These are phyloP conservation scores for Asobara japonica DNA, from an alignment of 1,140 invertebrate genomes.

Conservation along the genomic window DNA sequence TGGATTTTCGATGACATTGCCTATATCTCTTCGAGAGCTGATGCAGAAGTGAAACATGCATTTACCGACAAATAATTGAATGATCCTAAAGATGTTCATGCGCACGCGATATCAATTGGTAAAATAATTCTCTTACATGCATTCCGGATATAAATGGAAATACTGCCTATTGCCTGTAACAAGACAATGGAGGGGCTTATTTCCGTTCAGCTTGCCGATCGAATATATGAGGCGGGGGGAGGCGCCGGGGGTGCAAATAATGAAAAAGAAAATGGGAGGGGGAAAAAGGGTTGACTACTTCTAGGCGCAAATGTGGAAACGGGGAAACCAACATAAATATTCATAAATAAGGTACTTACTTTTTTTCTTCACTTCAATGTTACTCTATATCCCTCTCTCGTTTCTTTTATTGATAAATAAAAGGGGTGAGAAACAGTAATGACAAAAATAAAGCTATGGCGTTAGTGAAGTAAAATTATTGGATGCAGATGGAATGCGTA, in stretches of 20 bases:
- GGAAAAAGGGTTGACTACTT: slow-evolving; percentile 22
- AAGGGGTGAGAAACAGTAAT: not conserved
- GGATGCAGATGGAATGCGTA: too few species aligned
- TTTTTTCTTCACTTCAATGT: slow-evolving; percentile 12
- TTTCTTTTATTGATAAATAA: slow-evolving; percentile 17
- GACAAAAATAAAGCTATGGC: too few species aligned
- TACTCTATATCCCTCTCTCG: not conserved
- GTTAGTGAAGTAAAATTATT: too few species aligned
- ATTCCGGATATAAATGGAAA: not conserved
- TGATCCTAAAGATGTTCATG: not conserved
- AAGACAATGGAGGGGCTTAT: slow-evolving; percentile 19
- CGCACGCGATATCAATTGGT: slow-evolving; percentile 29
- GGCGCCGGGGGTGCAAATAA: not conserved
- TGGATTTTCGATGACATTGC: not conserved
- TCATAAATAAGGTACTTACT: slow-evolving; percentile 51
- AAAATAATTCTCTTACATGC: slow-evolving; percentile 6
- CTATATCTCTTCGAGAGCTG: not conserved
- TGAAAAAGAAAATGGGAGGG: not conserved
- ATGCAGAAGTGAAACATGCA: not conserved
- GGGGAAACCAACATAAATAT: slow-evolving; percentile 45
- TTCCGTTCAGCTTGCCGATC: slow-evolving; percentile 2
- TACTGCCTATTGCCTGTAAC: slow-evolving; percentile 4
- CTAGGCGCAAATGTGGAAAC: not conserved
- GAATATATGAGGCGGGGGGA: too few species aligned
- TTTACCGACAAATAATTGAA: slow-evolving; percentile 1